These are phyloP conservation scores for Hydropotes inermis DNA, from an alignment of 2,113 vertebrate genomes.

Conservation along the genomic window DNA sequence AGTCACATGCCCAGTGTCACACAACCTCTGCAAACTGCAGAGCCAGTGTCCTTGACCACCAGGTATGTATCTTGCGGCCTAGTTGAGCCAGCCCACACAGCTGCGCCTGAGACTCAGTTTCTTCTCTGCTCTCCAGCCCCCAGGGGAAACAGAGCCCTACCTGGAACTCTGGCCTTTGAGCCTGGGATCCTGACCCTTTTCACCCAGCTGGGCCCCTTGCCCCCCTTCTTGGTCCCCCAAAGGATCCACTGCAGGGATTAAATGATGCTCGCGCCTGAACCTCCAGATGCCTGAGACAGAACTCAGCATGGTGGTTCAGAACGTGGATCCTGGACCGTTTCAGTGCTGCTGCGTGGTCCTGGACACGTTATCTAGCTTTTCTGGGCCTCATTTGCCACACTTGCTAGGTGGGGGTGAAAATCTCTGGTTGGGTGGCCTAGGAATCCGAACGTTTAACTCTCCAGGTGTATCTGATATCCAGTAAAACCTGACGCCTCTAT, in stretches of 20 bases:
- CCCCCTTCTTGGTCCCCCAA: background rate
- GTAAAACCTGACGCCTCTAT: background rate
- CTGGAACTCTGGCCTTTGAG: background rate
- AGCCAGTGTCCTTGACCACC: background rate
- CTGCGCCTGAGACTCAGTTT: background rate
- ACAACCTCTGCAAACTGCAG: background rate
- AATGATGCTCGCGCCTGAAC: fast-evolving
- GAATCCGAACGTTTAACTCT: background rate
- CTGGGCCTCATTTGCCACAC: background rate
- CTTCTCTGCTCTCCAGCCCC: background rate
- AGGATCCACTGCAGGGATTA: background rate
- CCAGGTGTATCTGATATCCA: background rate
- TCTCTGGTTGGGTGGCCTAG: background rate
- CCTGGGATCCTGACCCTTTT: background rate
- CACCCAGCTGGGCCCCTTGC: background rate
- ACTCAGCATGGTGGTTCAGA: background rate
- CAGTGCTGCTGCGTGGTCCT: background rate
- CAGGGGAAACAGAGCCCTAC: background rate
- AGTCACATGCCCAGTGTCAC: background rate
- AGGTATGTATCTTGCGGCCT: background rate
- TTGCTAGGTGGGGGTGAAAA: background rate
- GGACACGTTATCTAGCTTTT: background rate
- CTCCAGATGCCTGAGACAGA: background rate
- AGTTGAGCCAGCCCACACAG: background rate
- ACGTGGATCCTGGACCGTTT: background rate